Conservation (phyloP, 2,113 vertebrate species). For the Tragelaphus scriptus region DNA sequence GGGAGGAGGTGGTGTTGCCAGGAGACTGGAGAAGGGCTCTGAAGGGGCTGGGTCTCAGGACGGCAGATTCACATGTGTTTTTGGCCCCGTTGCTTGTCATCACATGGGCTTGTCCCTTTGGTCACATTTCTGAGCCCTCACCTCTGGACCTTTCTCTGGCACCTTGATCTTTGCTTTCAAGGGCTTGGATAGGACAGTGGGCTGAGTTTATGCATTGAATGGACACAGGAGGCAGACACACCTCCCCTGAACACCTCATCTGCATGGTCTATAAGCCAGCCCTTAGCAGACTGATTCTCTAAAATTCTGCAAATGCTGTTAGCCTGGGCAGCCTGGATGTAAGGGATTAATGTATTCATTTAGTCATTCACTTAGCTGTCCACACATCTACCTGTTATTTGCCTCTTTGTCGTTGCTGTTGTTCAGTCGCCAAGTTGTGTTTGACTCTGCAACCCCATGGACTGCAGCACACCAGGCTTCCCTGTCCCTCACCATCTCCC, state of each 20-base stretch:
- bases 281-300: neutral
- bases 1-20: neutral
- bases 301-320: neutral
- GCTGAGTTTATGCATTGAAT: neutral
- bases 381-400: neutral
- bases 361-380: neutral
- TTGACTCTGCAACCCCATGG: neutral
- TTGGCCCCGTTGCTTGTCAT: neutral
- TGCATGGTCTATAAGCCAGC: neutral
- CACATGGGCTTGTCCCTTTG: neutral
- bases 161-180: neutral
- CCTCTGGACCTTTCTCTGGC: neutral
- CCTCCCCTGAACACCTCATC: neutral
- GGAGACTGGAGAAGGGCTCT: neutral
- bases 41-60: neutral
- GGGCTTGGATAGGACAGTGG: neutral
- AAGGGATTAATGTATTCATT: neutral
- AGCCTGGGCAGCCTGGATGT: neutral
- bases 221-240: neutral
- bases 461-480: neutral
- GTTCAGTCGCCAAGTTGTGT: neutral
- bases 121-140: neutral
- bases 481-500: neutral
- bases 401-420: neutral
- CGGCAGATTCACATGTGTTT: rapidly evolving